These are phyloP conservation scores for Strongylocentrotus purpuratus DNA, from an alignment of 35 echinoderm and acorn worm species.

Conservation along the genomic window DNA sequence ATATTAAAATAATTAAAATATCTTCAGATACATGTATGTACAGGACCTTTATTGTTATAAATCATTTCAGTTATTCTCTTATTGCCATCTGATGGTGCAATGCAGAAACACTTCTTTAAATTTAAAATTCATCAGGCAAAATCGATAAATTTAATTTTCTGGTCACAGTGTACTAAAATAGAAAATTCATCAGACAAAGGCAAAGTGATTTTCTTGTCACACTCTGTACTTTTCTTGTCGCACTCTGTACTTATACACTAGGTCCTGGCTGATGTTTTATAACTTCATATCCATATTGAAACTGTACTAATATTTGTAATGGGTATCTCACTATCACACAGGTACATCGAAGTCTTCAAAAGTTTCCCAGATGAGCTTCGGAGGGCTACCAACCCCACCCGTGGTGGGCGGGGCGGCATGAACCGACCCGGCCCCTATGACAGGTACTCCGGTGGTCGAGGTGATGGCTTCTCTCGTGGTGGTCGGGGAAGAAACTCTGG, in stretches of 20 bases:
- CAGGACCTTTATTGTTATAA: no score
- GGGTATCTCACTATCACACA: conserved; percentile 36
- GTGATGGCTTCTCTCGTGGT: background rate
- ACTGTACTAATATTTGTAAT: background rate
- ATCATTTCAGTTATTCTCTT: no score
- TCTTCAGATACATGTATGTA: no score
- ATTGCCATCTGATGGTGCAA: no score
- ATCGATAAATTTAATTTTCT: no score
- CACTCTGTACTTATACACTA: background rate
- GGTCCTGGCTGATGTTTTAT: background rate
- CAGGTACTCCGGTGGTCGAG: conserved; percentile 58
- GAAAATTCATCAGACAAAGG: no score
- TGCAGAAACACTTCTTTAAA: no score
- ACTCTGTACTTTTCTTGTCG: background rate
- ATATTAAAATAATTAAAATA: no score
- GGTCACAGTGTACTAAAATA: no score
- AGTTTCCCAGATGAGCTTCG: conserved; percentile 77
- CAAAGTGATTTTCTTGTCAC: no score
- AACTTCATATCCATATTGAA: background rate
- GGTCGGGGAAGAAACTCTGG: conserved; percentile 53
- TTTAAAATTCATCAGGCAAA: no score
- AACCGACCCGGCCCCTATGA: conserved; percentile 79
- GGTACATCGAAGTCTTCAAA: conserved; percentile 93
- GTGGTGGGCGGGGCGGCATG: conserved; percentile 29
- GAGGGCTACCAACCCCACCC: conserved; percentile 36